Conservation (phyloP, 2,797 vertebrate genomes). For the Melanotaenia boesemani region DNA sequence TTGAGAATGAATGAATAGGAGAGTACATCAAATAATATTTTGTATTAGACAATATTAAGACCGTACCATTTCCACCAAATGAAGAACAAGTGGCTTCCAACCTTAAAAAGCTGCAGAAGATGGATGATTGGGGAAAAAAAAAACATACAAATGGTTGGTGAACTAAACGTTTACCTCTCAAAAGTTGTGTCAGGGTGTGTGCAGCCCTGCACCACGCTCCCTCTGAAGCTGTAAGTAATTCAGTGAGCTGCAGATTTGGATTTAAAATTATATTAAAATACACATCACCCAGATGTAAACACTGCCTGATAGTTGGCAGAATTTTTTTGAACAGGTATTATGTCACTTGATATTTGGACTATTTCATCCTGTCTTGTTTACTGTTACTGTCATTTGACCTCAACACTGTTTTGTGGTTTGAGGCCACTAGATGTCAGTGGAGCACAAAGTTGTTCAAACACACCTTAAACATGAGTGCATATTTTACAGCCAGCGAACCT, state of each 20-base stretch:
- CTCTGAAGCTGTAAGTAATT: background rate
- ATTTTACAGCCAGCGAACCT: background rate
- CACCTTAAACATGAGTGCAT: background rate
- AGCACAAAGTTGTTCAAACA: constrained; percentile 1
- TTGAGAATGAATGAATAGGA: no score
- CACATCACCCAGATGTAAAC: background rate
- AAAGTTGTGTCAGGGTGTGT: background rate
- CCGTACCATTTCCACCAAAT: background rate
- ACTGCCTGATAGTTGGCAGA: background rate
- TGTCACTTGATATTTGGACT: no score
- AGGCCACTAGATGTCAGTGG: constrained; percentile 57
- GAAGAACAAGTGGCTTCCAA: no score
- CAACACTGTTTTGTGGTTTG: no score
- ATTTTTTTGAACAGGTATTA: background rate
- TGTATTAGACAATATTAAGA: background rate
- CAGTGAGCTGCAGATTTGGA: background rate
- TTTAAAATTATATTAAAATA: no score
- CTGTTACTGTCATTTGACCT: no score
- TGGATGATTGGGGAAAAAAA: background rate
- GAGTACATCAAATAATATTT: no score
- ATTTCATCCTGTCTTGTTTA: background rate
- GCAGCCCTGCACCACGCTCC: no score
- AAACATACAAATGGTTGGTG: no score
- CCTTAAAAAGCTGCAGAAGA: background rate
- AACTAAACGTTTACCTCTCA: background rate